Evolutionary conservation across 2,888 invertebrate genomes (phyloP).

Genomic region (Ctenicera cuprea): DNA sequence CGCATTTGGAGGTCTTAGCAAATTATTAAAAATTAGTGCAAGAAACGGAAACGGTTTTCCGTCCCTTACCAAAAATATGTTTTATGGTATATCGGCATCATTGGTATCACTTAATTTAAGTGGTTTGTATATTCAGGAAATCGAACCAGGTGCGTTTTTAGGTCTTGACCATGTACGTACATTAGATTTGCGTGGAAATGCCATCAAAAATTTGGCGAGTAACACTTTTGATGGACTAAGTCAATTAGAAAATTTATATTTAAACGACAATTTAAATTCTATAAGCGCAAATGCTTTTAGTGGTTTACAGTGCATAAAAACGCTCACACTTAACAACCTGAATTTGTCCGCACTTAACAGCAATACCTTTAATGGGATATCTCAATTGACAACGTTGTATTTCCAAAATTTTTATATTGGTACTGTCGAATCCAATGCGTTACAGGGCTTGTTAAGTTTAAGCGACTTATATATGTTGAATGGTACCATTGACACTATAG

Average conservation of each 20-base stretch:
- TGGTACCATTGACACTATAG: not conserved
- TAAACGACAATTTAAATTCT: not conserved
- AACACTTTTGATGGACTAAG: not conserved
- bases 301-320: not conserved
- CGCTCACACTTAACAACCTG: not conserved
- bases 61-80: not conserved
- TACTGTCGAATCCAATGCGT: not conserved
- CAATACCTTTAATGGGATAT: not conserved
- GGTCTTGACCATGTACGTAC: not conserved
- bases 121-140: not conserved
- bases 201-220: not conserved
- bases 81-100: not conserved
- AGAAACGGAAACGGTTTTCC: not conserved
- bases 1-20: not conserved
- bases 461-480: not conserved
- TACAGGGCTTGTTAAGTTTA: not conserved
- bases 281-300: not conserved
- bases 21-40: not conserved
- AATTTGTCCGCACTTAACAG: not conserved
- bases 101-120: not conserved
- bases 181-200: slow-evolving; percentile 19
- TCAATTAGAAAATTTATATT: not conserved
- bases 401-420: not conserved
- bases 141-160: slow-evolving; percentile 5
- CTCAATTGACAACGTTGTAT: not conserved